phyloP scores from a whole-genome alignment of 1,140 invertebrate genomes.

The Trachymyrmex cornetzi region DNA sequence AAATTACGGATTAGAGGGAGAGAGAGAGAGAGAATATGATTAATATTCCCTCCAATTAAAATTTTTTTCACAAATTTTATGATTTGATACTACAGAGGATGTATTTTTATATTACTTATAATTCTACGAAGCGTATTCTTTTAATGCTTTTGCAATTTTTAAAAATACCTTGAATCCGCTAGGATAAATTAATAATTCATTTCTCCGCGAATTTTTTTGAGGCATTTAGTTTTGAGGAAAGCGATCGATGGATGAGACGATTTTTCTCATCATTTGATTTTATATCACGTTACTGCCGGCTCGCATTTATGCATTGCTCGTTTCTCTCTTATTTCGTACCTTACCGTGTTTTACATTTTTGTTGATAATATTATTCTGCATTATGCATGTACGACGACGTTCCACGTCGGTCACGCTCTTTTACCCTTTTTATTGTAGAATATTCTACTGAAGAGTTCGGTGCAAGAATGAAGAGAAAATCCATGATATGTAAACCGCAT shows the following conservation, averaged over 20 bases:
- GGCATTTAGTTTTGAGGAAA: constrained; percentile 24
- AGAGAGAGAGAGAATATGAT: neutral
- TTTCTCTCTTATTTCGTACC: constrained; percentile 27
- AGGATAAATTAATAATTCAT: constrained; percentile 26
- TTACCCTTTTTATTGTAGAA: constrained; percentile 11
- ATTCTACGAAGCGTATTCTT: neutral
- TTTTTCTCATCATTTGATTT: constrained; percentile 20
- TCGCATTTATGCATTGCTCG: constrained; percentile 37
- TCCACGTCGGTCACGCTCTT: neutral
- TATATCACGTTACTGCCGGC: constrained; percentile 31
- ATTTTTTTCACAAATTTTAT: neutral
- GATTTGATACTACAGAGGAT: neutral
- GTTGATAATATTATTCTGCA: constrained; percentile 9
- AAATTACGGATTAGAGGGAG: neutral
- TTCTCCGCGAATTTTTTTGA: neutral
- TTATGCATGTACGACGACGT: neutral
- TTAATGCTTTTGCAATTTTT: neutral
- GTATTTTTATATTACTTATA: neutral
- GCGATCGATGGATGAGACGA: neutral
- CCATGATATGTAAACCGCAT: neutral
- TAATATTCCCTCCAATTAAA: neutral
- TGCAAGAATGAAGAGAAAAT: neutral
- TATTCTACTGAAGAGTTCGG: neutral
- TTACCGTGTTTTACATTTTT: constrained; percentile 30
- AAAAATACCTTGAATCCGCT: neutral